A percentile compares a stretch with the other conserved stretches of the same genome.
phyloP scores from a whole-genome alignment of 2,113 vertebrate genomes.

The Saccopteryx bilineata region DNA sequence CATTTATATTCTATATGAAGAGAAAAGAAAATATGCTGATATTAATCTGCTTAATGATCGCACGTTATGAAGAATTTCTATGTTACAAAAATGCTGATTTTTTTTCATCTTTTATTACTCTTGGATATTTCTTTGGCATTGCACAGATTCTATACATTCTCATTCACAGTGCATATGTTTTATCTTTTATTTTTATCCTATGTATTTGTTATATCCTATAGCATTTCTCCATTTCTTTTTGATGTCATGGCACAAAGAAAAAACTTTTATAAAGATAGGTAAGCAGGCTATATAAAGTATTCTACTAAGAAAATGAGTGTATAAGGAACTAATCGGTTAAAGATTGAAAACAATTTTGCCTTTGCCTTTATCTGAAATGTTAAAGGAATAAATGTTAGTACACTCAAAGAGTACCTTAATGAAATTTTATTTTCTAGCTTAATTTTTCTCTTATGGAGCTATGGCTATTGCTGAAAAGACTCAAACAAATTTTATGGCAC shows the following conservation, averaged over 20 bases:
- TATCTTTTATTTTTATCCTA: slow-evolving; percentile 35
- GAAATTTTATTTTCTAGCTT: not conserved
- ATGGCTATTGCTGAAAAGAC: not conserved
- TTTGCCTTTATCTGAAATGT: slow-evolving; percentile 68
- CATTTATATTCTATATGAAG: slow-evolving; percentile 59
- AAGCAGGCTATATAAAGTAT: not conserved
- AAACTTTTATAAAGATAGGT: not conserved
- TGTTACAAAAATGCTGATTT: slow-evolving; percentile 64
- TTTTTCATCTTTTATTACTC: slow-evolving; percentile 71
- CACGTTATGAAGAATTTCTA: slow-evolving; percentile 74
- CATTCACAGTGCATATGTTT: slow-evolving; percentile 13
- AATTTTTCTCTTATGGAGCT: not conserved
- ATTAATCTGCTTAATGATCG: slow-evolving; percentile 80
- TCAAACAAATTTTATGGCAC: not conserved
- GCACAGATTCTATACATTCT: not conserved
- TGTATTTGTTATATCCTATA: not conserved
- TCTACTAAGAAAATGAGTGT: slow-evolving; percentile 49
- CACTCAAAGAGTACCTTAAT: slow-evolving; percentile 26
- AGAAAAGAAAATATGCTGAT: not conserved
- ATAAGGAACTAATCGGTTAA: slow-evolving; percentile 56
- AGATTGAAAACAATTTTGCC: slow-evolving; percentile 66
- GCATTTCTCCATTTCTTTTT: not conserved
- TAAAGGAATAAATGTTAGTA: slow-evolving; percentile 76
- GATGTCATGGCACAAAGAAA: not conserved
- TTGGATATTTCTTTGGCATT: slow-evolving; percentile 35